phyloP scores from a whole-genome alignment of 2,888 invertebrate genomes.

The Tenthredo distinguenda region DNA sequence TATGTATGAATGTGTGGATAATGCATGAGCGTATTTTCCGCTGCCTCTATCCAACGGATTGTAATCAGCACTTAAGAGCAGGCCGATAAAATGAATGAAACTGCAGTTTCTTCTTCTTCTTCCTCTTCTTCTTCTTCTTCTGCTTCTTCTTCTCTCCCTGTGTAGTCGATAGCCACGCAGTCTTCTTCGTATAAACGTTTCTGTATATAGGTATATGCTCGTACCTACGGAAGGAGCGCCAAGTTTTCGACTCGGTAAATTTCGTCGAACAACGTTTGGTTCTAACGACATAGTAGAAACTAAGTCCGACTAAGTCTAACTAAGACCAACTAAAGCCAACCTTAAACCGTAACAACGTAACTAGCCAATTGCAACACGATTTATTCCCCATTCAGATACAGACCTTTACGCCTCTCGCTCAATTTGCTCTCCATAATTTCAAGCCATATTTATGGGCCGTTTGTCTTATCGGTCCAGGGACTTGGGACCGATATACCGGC shows the following conservation, averaged over 20 bases:
- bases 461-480: slow-evolving; percentile 65
- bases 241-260: slow-evolving; percentile 2
- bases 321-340: slow-evolving; percentile 25
- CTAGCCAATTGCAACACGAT: slow-evolving; percentile 50
- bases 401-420: slow-evolving; percentile 42
- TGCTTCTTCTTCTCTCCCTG: neutral
- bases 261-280: neutral
- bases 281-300: neutral
- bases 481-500: neutral
- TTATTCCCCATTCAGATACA: slow-evolving; percentile 29
- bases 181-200: neutral
- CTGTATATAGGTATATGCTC: slow-evolving; percentile 50
- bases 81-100: slow-evolving; percentile 58
- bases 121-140: neutral
- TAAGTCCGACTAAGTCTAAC: slow-evolving; percentile 19
- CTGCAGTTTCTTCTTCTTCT: slow-evolving; percentile 56
- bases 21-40: slow-evolving; percentile 56
- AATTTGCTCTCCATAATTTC: slow-evolving; percentile 61
- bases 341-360: slow-evolving; percentile 32
- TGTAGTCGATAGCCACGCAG: neutral
- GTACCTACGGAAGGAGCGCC: neutral
- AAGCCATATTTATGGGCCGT: slow-evolving; percentile 67
- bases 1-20: neutral
- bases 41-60: slow-evolving; percentile 60
- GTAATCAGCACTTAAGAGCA: slow-evolving; percentile 71